Base-by-base conservation (phyloP, 2,797 vertebrate genomes). In the Melopsittacus undulatus region DNA sequence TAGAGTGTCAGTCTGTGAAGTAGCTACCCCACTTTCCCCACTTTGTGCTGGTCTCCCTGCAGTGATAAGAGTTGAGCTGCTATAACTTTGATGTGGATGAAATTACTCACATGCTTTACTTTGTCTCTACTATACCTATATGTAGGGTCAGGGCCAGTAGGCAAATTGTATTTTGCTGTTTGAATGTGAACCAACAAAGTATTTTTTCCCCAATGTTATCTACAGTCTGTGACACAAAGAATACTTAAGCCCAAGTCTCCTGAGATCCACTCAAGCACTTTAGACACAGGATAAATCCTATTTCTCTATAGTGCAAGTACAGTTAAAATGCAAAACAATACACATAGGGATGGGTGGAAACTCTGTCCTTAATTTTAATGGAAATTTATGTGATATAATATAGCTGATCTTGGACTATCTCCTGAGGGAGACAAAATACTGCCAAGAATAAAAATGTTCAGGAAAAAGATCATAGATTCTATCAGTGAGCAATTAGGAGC, bases 341-440 rank as follows among this genome's bases (percentile, higher is more conserved):
- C 51, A 38, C 29, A 1, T 48, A 54, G 83, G 85, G 29, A 73
- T 82, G 67, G 67, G 87, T 91, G 63, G 85, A 86, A 96, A 90
- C 30, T 62, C 62, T 59, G 54, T 81, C 54, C 63, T 91, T 96
- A 96, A 90, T 94, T 93, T 94, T 96, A 94, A 95, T 88, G 66
- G 82, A 48, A 59, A 94, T 94, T 91, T 92, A 82, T 92, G 84
- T 86, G 51, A 12, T 83, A 26, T 63, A 59, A 76, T 69, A 67
- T 42, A 86, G 81, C 59, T 90, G 90, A 87, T 94, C 90, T 22
- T 91, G 46, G 74, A 67, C 59, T 87, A 0, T 70, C 46, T 91
- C 95, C 85, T 67, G 36, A 79, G 85, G 63, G 95, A 94, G n/a
- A 83, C 42, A 59, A 93, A 91, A 88, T 74, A 67, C 42, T 92